A percentile compares a stretch with the other conserved stretches of the same genome.
These are phyloP conservation scores for Melanaphis sacchari DNA, from an alignment of 1,140 invertebrate species.

Conservation along the genomic window DNA sequence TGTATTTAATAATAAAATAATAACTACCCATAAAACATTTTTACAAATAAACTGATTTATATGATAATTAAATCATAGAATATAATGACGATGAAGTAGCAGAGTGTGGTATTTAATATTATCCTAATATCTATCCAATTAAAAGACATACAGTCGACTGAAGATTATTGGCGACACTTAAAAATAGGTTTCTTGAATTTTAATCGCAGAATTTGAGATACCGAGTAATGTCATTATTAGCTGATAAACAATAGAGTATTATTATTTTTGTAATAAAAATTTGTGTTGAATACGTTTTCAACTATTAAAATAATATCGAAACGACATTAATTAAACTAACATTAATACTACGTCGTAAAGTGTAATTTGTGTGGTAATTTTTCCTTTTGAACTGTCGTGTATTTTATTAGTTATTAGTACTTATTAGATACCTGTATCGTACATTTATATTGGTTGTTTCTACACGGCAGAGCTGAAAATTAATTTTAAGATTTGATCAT, in stretches of 20 bases:
- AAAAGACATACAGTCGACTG: not conserved
- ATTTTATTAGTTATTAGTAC: not conserved
- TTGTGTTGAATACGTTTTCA: not conserved
- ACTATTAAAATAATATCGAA: not conserved
- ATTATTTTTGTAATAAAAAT: not conserved
- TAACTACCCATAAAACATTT: no score
- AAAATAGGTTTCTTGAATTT: not conserved
- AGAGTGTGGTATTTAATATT: no score
- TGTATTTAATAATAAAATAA: no score
- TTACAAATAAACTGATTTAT: no score
- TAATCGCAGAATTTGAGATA: not conserved
- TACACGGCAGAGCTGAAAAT: not conserved
- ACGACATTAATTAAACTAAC: no score
- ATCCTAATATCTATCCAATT: not conserved
- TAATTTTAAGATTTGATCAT: not conserved
- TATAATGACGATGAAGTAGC: no score
- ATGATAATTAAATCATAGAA: no score
- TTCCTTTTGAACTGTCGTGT: not conserved
- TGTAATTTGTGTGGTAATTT: not conserved
- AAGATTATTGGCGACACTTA: not conserved
- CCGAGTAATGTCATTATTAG: not conserved
- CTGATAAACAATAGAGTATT: not conserved
- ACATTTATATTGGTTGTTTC: not conserved
- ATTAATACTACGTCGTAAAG: not conserved
- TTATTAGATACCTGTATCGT: not conserved